Conservation (phyloP, 2,113 vertebrate genomes). For the Cygnus atratus region DNA sequence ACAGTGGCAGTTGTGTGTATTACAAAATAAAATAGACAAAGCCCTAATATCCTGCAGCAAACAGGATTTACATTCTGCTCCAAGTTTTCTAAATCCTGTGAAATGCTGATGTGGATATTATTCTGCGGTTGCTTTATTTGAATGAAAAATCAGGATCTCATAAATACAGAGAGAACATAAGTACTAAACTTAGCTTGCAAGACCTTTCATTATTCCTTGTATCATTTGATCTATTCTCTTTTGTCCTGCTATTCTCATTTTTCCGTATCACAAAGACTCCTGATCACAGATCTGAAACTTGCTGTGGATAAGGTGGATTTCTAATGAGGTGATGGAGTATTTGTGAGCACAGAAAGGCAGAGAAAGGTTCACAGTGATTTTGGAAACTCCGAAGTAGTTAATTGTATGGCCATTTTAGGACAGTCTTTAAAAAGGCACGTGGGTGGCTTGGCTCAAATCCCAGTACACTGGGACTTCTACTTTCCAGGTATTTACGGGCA, state of each 20-base stretch:
- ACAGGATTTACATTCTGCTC: neutral
- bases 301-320: neutral
- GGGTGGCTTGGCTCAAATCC: constrained; percentile 22
- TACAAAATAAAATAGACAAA: neutral
- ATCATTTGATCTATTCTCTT: neutral
- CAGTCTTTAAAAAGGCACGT: neutral
- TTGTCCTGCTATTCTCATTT: neutral
- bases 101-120: neutral
- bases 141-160: neutral
- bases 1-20: neutral
- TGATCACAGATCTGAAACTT: neutral
- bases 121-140: neutral
- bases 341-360: neutral
- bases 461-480: neutral
- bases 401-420: neutral
- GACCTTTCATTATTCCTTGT: neutral
- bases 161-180: neutral
- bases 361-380: neutral
- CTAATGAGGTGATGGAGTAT: neutral
- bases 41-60: neutral
- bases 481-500: neutral
- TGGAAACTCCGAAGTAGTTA: neutral
- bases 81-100: neutral
- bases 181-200: neutral
- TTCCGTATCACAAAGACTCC: neutral